These are phyloP conservation scores for Tenodera sinensis DNA, from an alignment of 2,888 invertebrate species.

Conservation along the genomic window DNA sequence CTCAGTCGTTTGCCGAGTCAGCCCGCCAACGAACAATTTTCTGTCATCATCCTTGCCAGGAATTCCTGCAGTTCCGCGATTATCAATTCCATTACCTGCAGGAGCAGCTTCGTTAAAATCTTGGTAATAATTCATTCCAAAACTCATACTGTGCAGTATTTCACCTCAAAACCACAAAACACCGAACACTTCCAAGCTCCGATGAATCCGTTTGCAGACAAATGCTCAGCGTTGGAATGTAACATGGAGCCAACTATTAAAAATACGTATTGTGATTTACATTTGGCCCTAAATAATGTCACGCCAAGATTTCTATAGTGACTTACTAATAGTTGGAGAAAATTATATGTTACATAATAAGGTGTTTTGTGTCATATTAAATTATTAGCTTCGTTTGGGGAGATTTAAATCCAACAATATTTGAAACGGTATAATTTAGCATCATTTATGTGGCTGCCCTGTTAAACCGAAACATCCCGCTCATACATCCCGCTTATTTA, in stretches of 20 bases:
- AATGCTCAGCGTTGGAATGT: conserved; percentile 8
- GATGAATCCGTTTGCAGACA: conserved; percentile 6
- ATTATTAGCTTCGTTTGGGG: too few species aligned
- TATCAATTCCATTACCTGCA: conserved; percentile 25
- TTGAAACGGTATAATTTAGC: too few species aligned
- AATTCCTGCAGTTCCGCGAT: conserved; percentile 37
- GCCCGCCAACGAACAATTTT: conserved; percentile 62
- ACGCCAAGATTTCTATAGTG: too few species aligned
- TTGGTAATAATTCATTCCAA: conserved; percentile 28
- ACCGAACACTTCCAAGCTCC: background rate
- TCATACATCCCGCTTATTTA: too few species aligned
- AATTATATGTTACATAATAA: too few species aligned
- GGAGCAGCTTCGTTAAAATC: conserved; percentile 21
- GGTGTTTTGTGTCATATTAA: too few species aligned
- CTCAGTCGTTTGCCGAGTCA: conserved; percentile 58
- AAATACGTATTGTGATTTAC: background rate
- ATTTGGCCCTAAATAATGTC: background rate
- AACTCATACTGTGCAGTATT: background rate
- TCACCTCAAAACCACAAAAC: background rate
- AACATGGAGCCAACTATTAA: background rate
- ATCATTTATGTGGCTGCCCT: too few species aligned
- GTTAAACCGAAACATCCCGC: too few species aligned
- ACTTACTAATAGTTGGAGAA: too few species aligned
- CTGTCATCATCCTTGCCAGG: conserved; percentile 52
- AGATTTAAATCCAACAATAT: too few species aligned